These are phyloP conservation scores for Cheilosia scutellata DNA, from an alignment of 2,888 invertebrate genomes.

Conservation along the genomic window DNA sequence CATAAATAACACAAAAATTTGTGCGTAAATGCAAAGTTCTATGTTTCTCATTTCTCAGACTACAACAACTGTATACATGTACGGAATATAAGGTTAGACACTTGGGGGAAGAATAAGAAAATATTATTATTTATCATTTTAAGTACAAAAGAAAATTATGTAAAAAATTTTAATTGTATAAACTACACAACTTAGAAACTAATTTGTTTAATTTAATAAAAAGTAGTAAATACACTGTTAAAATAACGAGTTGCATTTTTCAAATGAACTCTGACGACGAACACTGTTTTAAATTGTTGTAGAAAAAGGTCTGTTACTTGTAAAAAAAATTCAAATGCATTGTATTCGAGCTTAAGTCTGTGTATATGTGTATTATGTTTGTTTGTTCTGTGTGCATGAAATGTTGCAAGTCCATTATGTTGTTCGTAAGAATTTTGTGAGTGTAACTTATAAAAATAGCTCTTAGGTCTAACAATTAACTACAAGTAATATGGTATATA, in stretches of 20 bases:
- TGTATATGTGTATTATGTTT: slow-evolving; percentile 10
- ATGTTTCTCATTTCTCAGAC: slow-evolving; percentile 53
- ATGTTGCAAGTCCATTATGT: slow-evolving; percentile 43
- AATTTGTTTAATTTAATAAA: slow-evolving; percentile 42
- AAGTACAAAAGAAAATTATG: slow-evolving; percentile 59
- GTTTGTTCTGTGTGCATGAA: slow-evolving; percentile 41
- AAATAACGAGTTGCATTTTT: slow-evolving; percentile 20
- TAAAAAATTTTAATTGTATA: slow-evolving; percentile 17
- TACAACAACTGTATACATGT: slow-evolving; percentile 68
- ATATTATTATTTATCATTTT: slow-evolving; percentile 44
- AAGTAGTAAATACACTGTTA: slow-evolving; percentile 3
- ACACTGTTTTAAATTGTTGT: slow-evolving; percentile 12
- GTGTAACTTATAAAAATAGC: slow-evolving; percentile 65
- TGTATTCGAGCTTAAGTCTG: slow-evolving; percentile 43
- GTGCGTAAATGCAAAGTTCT: slow-evolving; percentile 72
- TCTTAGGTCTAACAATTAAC: slow-evolving; percentile 71
- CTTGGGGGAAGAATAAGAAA: slow-evolving; percentile 61
- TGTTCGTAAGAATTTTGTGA: slow-evolving; percentile 31
- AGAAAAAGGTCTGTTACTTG: slow-evolving; percentile 34
- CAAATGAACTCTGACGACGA: slow-evolving; percentile 15
- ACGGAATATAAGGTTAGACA: slow-evolving; percentile 69
- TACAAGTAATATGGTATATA: slow-evolving; percentile 61
- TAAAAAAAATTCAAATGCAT: slow-evolving; percentile 47
- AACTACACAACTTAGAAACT: slow-evolving; percentile 58
- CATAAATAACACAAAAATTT: slow-evolving; percentile 53